Evolutionary conservation across 2,888 invertebrate genomes (phyloP), one percentile per base, ranked within the genome.

Genomic region (Masnerella sp.): DNA sequence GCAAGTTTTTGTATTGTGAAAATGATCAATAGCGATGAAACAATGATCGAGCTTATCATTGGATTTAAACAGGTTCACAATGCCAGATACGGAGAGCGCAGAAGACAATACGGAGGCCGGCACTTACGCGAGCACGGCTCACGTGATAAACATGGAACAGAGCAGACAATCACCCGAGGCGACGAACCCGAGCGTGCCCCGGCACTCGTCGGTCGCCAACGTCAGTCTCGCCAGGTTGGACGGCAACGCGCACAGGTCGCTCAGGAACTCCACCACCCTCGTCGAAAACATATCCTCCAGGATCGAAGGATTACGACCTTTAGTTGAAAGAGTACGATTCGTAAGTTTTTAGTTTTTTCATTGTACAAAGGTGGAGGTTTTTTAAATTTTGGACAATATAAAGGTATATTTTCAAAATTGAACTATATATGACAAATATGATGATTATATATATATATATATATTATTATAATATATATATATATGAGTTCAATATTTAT

Each of bases 271-370:
- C 5, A 62, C 65, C 14, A 71, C 75, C 2, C 78, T 87, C 20
- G 75, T 83, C 15, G 80, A 79, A 58, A 86, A 85, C 45, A 80
- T 87, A 49, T 82, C 86, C n/a, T 81, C 84, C 4, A 89, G 82
- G 90, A 88, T 92, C 73, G 89, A 92, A 80, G 92, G 91, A 86
- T 91, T 92, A 52, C 89, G 92, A 79, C 92, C 92, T n/a, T 87
- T 92, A 4, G 90, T 92, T 9, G 91, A 91, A 86, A 89, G 91
- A 81, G 91, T 91, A 49, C 88, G 91, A 64, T 90, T 89, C 87
- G 90, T 89, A 87, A 84, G 79, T 74, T 40, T 69, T 47, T n/a
- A n/a, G n/a, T n/a, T n/a, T n/a, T n/a, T n/a, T n/a, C n/a, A n/a
- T n/a, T n/a, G n/a, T n/a, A n/a, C n/a, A n/a, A n/a, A n/a, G n/a